These are phyloP conservation scores for Quadroppia sp. DNA, from an alignment of 2,888 invertebrate species.

Conservation along the genomic window DNA sequence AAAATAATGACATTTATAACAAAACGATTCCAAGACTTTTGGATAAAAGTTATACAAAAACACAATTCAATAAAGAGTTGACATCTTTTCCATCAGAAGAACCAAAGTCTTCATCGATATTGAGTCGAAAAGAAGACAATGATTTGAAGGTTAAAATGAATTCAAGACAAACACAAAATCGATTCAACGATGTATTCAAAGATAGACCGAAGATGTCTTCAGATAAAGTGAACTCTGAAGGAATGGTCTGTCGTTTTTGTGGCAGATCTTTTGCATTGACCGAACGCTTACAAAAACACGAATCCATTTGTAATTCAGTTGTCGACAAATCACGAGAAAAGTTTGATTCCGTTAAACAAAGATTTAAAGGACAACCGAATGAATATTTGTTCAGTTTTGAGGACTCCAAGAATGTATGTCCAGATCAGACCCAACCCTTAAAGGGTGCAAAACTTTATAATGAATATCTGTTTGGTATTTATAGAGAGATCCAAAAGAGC, in stretches of 20 bases:
- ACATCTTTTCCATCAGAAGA: background rate
- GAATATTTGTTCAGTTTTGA: constrained; percentile 4
- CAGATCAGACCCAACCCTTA: background rate
- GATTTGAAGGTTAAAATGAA: no score
- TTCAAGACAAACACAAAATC: background rate
- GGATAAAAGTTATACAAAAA: background rate
- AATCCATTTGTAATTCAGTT: background rate
- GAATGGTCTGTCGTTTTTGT: constrained; percentile 11
- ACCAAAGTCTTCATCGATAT: no score
- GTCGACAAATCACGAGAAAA: background rate
- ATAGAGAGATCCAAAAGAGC: background rate
- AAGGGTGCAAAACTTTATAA: no score
- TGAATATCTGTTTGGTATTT: background rate
- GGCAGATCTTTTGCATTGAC: background rate
- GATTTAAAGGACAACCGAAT: constrained; percentile 33
- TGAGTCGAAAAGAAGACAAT: no score
- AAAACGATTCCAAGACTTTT: background rate
- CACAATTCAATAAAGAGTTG: background rate
- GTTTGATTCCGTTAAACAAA: constrained; percentile 12
- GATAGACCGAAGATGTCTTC: background rate
- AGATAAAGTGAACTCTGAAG: background rate
- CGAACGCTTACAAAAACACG: constrained; percentile 12
- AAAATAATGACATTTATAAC: background rate
- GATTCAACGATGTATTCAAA: background rate
- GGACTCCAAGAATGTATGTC: background rate